Evolutionary conservation across 1,140 invertebrate species (phyloP).

Genomic region (Diabrotica undecimpunctata): DNA sequence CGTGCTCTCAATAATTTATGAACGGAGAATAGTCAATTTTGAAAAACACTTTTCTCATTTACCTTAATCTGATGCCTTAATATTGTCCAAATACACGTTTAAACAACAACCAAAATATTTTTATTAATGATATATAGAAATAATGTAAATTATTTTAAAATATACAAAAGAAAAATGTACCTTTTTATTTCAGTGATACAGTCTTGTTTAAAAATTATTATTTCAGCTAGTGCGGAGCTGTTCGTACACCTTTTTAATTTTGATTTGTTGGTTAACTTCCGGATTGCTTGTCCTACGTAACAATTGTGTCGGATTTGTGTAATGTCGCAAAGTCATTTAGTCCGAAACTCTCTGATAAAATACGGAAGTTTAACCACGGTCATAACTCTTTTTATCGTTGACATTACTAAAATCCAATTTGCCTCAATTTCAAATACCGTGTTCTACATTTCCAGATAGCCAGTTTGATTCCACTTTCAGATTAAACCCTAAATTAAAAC

Average conservation of each 20-base stretch:
- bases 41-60: too few species aligned
- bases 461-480: background rate
- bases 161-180: too few species aligned
- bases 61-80: too few species aligned
- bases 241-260: background rate
- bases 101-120: too few species aligned
- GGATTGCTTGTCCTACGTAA: background rate
- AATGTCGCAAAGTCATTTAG: slow-evolving; percentile 1
- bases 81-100: too few species aligned
- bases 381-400: slow-evolving; percentile 15
- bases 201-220: too few species aligned
- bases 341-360: background rate
- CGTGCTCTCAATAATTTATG: too few species aligned
- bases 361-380: background rate
- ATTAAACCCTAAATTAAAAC: slow-evolving; percentile 4
- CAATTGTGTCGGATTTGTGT: background rate
- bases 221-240: too few species aligned
- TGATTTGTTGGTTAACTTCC: background rate
- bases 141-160: too few species aligned
- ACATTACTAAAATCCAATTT: slow-evolving; percentile 15
- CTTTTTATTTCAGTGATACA: too few species aligned
- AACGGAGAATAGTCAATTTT: too few species aligned
- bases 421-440: slow-evolving; percentile 4
- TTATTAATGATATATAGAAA: too few species aligned
- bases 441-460: background rate